phyloP scores from a whole-genome alignment of 1,140 invertebrate genomes.

The Eriocheir sinensis region DNA sequence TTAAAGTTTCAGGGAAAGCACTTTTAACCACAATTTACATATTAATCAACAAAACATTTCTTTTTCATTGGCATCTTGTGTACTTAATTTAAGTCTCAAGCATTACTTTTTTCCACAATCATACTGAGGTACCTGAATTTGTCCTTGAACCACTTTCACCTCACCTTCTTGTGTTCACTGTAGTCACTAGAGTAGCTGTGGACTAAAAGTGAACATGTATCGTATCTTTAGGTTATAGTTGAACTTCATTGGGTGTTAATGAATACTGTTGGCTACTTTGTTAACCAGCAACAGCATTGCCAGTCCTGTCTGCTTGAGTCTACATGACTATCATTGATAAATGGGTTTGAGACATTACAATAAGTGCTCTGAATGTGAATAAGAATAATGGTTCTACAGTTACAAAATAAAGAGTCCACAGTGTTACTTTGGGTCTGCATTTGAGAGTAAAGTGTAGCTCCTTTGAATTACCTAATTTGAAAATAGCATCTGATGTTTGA shows the following conservation, averaged over 20 bases:
- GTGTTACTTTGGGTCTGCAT: too few species aligned
- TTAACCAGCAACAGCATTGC: too few species aligned
- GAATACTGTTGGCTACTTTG: neutral
- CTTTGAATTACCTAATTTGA: too few species aligned
- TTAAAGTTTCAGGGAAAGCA: neutral
- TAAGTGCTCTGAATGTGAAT: too few species aligned
- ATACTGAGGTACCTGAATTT: neutral
- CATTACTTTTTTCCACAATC: neutral
- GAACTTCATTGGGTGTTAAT: neutral
- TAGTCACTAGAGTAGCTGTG: neutral
- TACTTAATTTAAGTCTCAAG: neutral
- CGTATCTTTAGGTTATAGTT: neutral
- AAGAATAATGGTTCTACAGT: too few species aligned
- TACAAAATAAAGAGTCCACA: too few species aligned
- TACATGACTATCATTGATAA: too few species aligned
- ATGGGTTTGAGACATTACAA: too few species aligned
- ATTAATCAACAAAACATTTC: neutral
- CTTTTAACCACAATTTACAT: neutral
- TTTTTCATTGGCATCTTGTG: neutral
- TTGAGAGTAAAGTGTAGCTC: too few species aligned
- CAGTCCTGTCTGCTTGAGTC: neutral
- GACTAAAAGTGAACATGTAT: neutral
- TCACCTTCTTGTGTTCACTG: neutral
- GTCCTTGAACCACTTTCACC: too few species aligned
- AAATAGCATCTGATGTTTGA: too few species aligned